phyloP scores from a whole-genome alignment of 2,888 invertebrate species.

The Acleris cristana region DNA sequence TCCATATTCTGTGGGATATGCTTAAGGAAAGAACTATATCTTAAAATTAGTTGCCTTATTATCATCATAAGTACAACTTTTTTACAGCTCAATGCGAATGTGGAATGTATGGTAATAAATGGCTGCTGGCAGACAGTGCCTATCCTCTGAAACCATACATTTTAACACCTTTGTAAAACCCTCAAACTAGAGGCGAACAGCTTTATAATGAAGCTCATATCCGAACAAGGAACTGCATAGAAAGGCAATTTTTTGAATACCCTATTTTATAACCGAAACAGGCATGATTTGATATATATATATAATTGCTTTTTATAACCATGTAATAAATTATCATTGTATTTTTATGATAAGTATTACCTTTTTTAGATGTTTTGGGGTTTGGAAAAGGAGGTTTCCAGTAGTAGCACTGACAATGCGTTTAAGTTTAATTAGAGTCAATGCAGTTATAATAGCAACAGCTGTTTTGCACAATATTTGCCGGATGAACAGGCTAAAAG shows the following conservation, averaged over 20 bases:
- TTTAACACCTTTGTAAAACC: conserved; percentile 40
- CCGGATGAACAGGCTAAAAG: too few species aligned
- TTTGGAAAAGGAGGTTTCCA: conserved; percentile 40
- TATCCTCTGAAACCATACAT: conserved; percentile 41
- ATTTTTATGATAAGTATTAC: too few species aligned
- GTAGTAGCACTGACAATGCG: conserved; percentile 22
- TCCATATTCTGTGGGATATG: too few species aligned
- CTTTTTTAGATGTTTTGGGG: conserved; percentile 30
- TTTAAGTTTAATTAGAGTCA: conserved; percentile 19
- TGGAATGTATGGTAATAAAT: too few species aligned
- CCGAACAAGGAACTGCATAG: conserved; percentile 39
- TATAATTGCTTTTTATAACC: too few species aligned
- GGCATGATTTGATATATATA: too few species aligned
- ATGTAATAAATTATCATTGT: too few species aligned
- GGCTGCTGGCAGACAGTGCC: conserved; percentile 37
- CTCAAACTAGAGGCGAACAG: conserved; percentile 29
- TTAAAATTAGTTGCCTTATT: too few species aligned
- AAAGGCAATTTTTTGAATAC: conserved; percentile 16
- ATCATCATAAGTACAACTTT: too few species aligned
- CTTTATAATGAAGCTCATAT: conserved; percentile 39
- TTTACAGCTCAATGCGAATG: too few species aligned
- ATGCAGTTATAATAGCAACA: conserved; percentile 37
- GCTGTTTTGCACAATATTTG: conserved; percentile 40
- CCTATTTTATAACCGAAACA: too few species aligned
- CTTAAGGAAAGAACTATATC: too few species aligned